Evolutionary conservation across 1,140 invertebrate genomes (phyloP), one percentile per base, ranked within the genome.

Genomic region (Psix sp.): DNA sequence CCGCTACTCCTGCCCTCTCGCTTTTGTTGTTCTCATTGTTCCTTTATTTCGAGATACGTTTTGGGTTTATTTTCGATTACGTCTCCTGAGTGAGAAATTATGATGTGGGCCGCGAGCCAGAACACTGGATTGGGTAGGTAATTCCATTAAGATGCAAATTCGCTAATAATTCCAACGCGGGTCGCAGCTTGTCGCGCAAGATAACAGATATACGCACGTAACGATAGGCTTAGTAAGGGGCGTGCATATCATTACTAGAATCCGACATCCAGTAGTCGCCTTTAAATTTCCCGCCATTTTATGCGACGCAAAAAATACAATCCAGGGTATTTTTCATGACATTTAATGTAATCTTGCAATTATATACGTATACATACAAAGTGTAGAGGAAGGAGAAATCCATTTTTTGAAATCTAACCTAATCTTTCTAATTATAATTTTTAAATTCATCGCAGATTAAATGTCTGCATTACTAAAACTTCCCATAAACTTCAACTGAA

Each of bases 111-210:
- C 65, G 78, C 54, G 66, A 68, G 70, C 75, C 31, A 75, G 65
- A 63, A 49, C 48, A 60, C 51, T 67, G 60, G 57, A 42, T 67
- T 56, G 63, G 76, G 75, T 74, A 80, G 82, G 79, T 83, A 80
- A 80, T 86, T 85, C 80, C 85, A 86, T 86, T 86, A 86, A 86
- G 77, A 86, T 86, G 85, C 84, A 86, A 86, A 86, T 86, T 83
- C 54, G 77, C 81, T 82, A 85, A 84, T 84, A 85, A 84, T 85
- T 85, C 78, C 77, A 74, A 60, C 62, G 63, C 76, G 76, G 74
- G 72, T 75, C 80, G 74, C 78, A 73, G 74, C 77, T 83, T 81
- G 80, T 83, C 81, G 80, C 77, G 38, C 73, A 43, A 67, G 74
- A 72, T 72, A 71, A 60, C 67, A 56, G 35, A 63, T 71, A 60